Evolutionary conservation across 2,797 vertebrate species (phyloP).

Genomic region (Benthosema pterotum): DNA sequence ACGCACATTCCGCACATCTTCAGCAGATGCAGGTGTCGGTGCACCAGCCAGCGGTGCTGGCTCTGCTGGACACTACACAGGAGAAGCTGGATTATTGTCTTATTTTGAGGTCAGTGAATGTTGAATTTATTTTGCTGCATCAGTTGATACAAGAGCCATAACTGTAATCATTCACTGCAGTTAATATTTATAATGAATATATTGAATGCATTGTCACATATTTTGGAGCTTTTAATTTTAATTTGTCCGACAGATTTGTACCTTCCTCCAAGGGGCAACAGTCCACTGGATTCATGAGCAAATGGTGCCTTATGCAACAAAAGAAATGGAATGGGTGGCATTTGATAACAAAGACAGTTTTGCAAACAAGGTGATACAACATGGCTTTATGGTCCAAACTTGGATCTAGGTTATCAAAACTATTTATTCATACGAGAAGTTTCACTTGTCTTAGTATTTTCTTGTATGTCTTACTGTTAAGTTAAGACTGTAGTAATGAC

Average conservation of each 20-base stretch:
- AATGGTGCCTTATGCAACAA: conserved; percentile 81
- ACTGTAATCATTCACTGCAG: background rate
- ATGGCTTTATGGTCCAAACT: background rate
- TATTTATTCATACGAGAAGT: background rate
- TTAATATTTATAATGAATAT: background rate
- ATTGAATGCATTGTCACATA: background rate
- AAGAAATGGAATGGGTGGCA: conserved; percentile 81
- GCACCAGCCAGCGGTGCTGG: no score
- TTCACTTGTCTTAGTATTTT: no score
- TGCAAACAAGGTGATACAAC: conserved; percentile 78
- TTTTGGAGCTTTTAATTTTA: background rate
- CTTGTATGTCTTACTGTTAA: background rate
- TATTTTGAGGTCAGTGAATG: no score
- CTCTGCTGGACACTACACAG: no score
- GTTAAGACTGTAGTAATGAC: no score
- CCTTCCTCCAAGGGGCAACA: conserved; percentile 66
- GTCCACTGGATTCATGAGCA: conserved; percentile 78
- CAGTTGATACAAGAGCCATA: no score
- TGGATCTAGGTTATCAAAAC: no score
- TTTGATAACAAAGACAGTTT: conserved; percentile 84
- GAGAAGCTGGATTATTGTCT: no score
- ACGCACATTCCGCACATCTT: no score
- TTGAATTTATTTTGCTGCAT: no score
- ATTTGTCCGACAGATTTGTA: conserved; percentile 77
- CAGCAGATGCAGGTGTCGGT: no score